A percentile compares a stretch with the other conserved stretches of the same genome.
Evolutionary conservation across 2,888 invertebrate species (phyloP).

Genomic region (Griposia aprilina): DNA sequence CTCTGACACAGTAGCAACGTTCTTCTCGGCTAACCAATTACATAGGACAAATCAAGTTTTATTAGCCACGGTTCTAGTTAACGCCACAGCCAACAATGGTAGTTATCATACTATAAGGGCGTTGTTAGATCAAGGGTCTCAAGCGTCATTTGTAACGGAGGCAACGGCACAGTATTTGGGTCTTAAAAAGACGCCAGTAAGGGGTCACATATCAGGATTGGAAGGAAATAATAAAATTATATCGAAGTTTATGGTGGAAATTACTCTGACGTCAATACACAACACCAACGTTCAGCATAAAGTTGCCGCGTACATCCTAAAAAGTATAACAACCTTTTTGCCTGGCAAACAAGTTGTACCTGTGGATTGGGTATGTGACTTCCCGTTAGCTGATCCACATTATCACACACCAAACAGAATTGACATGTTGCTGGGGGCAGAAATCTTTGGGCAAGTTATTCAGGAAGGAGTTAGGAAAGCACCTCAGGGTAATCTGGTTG

Average conservation of each 20-base stretch:
- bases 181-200: background rate
- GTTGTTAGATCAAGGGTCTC: conserved; percentile 4
- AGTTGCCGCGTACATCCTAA: background rate
- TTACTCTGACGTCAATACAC: background rate
- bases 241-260: background rate
- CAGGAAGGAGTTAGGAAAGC: background rate
- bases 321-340: background rate
- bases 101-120: background rate
- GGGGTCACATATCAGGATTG: background rate
- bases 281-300: background rate
- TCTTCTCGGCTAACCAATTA: background rate
- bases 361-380: background rate
- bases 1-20: background rate
- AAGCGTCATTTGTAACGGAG: background rate
- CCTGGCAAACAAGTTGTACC: background rate
- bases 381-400: background rate
- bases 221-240: background rate
- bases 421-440: background rate
- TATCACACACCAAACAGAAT: background rate
- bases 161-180: background rate
- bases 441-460: background rate
- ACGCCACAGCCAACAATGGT: background rate
- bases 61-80: background rate
- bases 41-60: background rate
- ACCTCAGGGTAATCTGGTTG: background rate